Evolutionary conservation across 2,797 vertebrate genomes (phyloP).

Genomic region (Pipistrellus kuhlii): DNA sequence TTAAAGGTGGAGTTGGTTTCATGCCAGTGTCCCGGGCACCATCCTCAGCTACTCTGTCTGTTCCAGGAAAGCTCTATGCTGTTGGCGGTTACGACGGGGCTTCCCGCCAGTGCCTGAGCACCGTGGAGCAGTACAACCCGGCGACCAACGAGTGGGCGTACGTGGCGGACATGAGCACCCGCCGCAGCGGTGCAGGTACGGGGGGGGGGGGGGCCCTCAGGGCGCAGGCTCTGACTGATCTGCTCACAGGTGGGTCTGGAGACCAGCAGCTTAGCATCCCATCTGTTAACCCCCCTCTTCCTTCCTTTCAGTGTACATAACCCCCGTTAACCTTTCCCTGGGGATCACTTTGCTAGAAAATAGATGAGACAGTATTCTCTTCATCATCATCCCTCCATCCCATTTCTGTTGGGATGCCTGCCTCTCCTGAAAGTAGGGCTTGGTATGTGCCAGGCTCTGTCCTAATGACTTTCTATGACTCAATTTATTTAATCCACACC

Average conservation of each 20-base stretch:
- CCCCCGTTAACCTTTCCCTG: not conserved
- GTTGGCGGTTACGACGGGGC: slow-evolving; percentile 97
- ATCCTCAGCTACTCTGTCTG: slow-evolving; percentile 2
- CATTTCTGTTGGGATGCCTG: not conserved
- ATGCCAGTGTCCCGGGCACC: not conserved
- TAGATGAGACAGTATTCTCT: not conserved
- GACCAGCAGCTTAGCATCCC: not conserved
- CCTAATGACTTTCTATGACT: not conserved
- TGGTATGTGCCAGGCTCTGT: not conserved
- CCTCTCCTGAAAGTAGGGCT: not conserved
- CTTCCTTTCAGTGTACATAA: not conserved
- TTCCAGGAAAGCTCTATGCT: slow-evolving; percentile 95
- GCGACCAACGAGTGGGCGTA: slow-evolving; percentile 95
- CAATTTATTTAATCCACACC: not conserved
- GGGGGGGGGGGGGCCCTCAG: not conserved
- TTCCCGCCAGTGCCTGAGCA: slow-evolving; percentile 97
- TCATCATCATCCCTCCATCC: not conserved
- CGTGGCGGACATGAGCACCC: slow-evolving; percentile 97
- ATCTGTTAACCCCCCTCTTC: not conserved
- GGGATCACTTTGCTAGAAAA: not conserved
- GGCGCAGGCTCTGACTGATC: not conserved
- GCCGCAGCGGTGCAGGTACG: slow-evolving; percentile 97
- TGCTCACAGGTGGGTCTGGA: not conserved
- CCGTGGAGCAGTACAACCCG: slow-evolving; percentile 96
- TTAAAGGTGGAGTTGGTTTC: not conserved